These are phyloP conservation scores for Merluccius polli DNA, from an alignment of 2,797 vertebrate genomes.

Conservation along the genomic window DNA sequence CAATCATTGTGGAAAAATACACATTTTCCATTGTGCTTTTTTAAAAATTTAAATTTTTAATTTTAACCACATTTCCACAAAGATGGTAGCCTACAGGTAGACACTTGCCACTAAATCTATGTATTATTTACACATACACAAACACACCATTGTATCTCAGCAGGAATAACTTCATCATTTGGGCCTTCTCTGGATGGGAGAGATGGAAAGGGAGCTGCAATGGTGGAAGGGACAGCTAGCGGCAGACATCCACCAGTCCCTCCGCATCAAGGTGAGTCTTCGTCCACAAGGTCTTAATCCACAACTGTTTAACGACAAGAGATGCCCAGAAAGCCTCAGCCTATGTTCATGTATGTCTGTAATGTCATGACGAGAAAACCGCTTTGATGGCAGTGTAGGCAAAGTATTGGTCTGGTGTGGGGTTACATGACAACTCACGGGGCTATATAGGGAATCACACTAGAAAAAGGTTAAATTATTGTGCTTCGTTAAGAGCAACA, in stretches of 20 bases:
- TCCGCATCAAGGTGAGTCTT: constrained; percentile 81
- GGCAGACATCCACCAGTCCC: constrained; percentile 78
- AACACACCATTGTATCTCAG: constrained; percentile 21
- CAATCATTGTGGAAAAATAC: background rate
- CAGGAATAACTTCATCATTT: constrained; percentile 54
- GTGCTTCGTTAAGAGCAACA: background rate
- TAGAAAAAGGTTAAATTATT: background rate
- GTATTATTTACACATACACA: constrained; percentile 14
- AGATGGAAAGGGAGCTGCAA: constrained; percentile 77
- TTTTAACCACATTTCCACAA: background rate
- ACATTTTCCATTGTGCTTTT: background rate
- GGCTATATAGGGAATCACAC: background rate
- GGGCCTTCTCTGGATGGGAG: constrained; percentile 67
- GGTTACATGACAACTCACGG: background rate
- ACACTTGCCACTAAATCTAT: background rate
- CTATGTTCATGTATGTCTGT: background rate
- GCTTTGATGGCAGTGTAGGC: background rate
- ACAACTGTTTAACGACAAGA: background rate
- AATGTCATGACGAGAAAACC: background rate
- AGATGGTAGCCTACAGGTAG: background rate
- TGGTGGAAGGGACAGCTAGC: constrained; percentile 87
- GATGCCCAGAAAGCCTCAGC: background rate
- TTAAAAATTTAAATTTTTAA: too few relatives aligned
- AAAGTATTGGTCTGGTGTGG: background rate
- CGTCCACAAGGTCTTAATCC: background rate